phyloP scores from a whole-genome alignment of 1,140 invertebrate genomes.

The Caerostris darwini region DNA sequence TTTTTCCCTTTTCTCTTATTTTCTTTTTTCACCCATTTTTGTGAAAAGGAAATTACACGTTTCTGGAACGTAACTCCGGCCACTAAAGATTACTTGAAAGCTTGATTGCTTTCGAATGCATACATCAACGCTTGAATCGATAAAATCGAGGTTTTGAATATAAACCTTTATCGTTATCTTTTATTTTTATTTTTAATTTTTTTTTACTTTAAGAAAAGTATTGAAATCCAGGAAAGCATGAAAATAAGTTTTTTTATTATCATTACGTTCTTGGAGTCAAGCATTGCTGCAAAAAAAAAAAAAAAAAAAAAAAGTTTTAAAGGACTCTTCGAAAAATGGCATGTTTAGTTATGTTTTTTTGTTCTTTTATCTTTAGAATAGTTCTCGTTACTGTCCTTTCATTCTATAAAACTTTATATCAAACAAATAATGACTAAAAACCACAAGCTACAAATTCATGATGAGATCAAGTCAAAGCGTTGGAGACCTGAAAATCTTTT shows the following conservation, averaged over 20 bases:
- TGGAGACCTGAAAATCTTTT: too few relatives aligned
- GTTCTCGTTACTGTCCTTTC: too few relatives aligned
- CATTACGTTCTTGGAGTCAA: background rate
- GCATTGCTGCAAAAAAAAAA: background rate
- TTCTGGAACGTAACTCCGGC: constrained; percentile 46
- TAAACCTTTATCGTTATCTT: too few relatives aligned
- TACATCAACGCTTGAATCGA: constrained; percentile 61
- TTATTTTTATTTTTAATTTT: too few relatives aligned
- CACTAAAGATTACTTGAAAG: constrained; percentile 71
- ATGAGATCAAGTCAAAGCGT: too few relatives aligned
- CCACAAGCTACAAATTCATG: too few relatives aligned
- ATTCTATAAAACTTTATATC: too few relatives aligned
- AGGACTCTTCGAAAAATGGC: background rate
- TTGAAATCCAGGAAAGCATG: constrained; percentile 44
- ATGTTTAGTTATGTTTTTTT: background rate
- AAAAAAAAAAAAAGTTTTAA: constrained; percentile 51
- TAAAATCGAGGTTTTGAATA: constrained; percentile 26
- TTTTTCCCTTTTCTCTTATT: constrained; percentile 26
- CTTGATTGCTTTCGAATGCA: constrained; percentile 61
- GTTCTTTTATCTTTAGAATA: background rate
- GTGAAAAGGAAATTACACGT: constrained; percentile 61
- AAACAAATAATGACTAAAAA: too few relatives aligned
- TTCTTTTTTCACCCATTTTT: constrained; percentile 9
- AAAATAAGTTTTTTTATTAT: constrained; percentile 49
- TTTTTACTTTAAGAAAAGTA: constrained; percentile 18